Conservation (phyloP, 1,140 invertebrate species). For the Spodoptera frugiperda region DNA sequence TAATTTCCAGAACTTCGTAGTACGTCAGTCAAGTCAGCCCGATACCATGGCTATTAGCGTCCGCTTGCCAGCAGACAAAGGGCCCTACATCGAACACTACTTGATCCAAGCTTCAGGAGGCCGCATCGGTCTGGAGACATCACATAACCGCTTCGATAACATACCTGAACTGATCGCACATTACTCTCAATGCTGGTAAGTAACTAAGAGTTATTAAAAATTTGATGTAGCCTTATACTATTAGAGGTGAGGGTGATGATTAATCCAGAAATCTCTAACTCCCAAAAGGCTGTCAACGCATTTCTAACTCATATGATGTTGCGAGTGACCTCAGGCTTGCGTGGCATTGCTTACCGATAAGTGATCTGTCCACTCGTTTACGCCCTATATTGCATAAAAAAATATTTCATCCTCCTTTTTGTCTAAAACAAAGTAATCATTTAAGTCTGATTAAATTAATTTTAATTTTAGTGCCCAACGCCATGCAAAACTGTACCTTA, state of each 20-base stretch:
- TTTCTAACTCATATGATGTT: too few species aligned
- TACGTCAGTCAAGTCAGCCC: slow-evolving; percentile 96
- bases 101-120: slow-evolving; percentile 94
- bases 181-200: slow-evolving; percentile 96
- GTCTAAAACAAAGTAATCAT: not conserved
- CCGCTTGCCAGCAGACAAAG: slow-evolving; percentile 93
- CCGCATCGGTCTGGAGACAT: slow-evolving; percentile 95
- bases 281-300: too few species aligned
- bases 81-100: slow-evolving; percentile 98
- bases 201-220: not conserved
- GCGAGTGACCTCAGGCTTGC: too few species aligned
- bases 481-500: not conserved
- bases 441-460: too few species aligned
- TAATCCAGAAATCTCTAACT: too few species aligned
- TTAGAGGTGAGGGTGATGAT: too few species aligned
- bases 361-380: too few species aligned
- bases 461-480: too few species aligned
- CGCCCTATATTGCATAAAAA: too few species aligned
- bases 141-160: slow-evolving; percentile 96
- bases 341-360: too few species aligned
- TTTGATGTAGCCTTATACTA: too few species aligned
- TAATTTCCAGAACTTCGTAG: slow-evolving; percentile 94
- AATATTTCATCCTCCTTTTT: too few species aligned
- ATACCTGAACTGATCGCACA: slow-evolving; percentile 96
- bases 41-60: slow-evolving; percentile 98